These are phyloP conservation scores for Rhadina sibilatrix DNA, from an alignment of 2,113 vertebrate genomes.

Conservation along the genomic window DNA sequence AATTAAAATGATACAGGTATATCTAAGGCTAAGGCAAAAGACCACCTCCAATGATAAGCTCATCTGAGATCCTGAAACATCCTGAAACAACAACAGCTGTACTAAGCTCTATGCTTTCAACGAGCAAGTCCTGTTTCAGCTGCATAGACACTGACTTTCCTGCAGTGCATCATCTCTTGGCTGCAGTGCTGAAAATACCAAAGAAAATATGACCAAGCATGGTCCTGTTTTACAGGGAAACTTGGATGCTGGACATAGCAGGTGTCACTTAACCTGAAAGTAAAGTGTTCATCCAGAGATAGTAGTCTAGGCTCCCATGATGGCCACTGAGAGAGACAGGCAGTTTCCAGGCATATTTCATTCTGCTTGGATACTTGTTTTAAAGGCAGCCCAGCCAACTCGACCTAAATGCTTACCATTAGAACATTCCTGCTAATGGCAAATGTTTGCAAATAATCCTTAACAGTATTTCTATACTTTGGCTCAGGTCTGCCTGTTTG, in stretches of 20 bases:
- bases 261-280: neutral
- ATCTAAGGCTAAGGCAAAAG: neutral
- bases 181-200: neutral
- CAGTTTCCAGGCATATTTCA: neutral
- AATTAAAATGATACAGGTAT: neutral
- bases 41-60: neutral
- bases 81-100: neutral
- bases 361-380: neutral
- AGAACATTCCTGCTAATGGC: neutral
- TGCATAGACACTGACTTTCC: neutral
- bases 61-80: neutral
- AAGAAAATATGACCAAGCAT: neutral
- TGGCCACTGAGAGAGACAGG: neutral
- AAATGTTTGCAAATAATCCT: neutral
- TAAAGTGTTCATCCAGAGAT: neutral
- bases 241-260: neutral
- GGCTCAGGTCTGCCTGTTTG: neutral
- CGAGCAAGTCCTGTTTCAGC: neutral
- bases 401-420: neutral
- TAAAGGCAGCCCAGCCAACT: neutral
- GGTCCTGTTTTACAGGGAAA: neutral
- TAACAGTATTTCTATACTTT: neutral
- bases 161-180: neutral
- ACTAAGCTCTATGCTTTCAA: neutral
- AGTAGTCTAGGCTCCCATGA: neutral